Conservation (phyloP, 2,797 vertebrate species). For the Artibeus jamaicensis region DNA sequence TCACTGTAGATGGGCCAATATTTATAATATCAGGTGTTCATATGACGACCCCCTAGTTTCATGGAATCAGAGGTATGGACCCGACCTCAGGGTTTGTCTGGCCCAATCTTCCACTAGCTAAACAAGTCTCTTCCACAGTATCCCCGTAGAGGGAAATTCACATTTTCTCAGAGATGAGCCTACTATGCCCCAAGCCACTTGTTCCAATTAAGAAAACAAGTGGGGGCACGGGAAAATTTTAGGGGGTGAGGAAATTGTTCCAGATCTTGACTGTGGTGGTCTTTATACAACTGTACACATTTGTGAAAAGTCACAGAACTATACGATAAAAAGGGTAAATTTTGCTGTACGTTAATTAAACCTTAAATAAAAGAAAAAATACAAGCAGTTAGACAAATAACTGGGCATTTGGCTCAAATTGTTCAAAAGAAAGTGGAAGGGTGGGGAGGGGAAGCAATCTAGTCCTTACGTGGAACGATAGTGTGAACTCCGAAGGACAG, state of each 20-base stretch:
- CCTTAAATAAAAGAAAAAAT: neutral
- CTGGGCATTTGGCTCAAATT: neutral
- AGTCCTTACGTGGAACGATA: neutral
- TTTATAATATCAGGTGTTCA: neutral
- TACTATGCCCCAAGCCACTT: neutral
- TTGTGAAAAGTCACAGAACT: neutral
- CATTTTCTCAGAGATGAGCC: neutral
- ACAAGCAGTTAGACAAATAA: neutral
- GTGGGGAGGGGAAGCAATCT: neutral
- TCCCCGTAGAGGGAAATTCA: neutral
- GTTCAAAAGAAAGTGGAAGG: neutral
- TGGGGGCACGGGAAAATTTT: neutral
- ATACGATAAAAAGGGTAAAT: neutral
- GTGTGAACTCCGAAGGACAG: accelerated
- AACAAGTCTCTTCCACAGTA: neutral
- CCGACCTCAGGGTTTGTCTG: neutral
- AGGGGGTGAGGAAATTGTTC: neutral
- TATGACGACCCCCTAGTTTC: neutral
- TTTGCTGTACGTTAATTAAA: conserved; percentile 8
- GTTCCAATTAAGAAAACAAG: neutral
- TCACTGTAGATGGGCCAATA: neutral
- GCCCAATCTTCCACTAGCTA: neutral
- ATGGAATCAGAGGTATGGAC: neutral
- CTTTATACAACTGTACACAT: neutral
- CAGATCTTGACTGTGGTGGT: neutral